A percentile compares a stretch with the other conserved stretches of the same genome.
Conservation (phyloP, 2,888 invertebrate genomes). For the Oligia fasciuncula region DNA sequence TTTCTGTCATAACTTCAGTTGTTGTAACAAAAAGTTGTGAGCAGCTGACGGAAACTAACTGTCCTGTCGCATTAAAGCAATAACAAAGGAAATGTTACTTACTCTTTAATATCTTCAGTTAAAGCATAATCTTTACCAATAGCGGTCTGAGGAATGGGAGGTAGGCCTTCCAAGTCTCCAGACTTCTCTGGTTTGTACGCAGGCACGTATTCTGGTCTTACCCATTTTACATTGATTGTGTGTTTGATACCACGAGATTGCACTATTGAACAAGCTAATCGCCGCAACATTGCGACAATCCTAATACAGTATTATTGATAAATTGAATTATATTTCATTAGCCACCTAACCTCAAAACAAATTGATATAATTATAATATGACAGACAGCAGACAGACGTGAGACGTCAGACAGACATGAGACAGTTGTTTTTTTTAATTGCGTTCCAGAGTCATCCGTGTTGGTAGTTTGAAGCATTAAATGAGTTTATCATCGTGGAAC, state of each 20-base stretch:
- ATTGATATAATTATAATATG: background rate
- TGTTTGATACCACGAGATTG: constrained; percentile 91
- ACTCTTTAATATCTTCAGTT: constrained; percentile 93
- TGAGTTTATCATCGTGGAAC: background rate
- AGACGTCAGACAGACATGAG: background rate
- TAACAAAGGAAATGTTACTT: constrained; percentile 67
- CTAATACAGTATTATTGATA: background rate
- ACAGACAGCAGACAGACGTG: background rate
- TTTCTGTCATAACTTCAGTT: background rate
- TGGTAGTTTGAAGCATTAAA: constrained; percentile 4
- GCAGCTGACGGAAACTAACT: background rate
- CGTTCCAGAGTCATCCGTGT: background rate
- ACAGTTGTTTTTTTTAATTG: constrained; percentile 1
- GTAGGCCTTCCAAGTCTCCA: constrained; percentile 92
- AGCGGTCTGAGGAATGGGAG: constrained; percentile 88
- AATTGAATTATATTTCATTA: background rate
- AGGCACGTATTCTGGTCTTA: constrained; percentile 92
- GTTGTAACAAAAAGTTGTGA: background rate
- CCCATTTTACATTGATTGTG: constrained; percentile 94
- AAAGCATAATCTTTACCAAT: constrained; percentile 88
- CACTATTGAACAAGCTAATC: constrained; percentile 77
- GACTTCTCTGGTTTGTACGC: constrained; percentile 92
- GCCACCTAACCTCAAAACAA: constrained; percentile 61
- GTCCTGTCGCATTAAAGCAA: background rate
- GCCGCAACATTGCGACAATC: constrained; percentile 78